phyloP scores from a whole-genome alignment of 2,797 vertebrate species.

The Danio jaintianensis region DNA sequence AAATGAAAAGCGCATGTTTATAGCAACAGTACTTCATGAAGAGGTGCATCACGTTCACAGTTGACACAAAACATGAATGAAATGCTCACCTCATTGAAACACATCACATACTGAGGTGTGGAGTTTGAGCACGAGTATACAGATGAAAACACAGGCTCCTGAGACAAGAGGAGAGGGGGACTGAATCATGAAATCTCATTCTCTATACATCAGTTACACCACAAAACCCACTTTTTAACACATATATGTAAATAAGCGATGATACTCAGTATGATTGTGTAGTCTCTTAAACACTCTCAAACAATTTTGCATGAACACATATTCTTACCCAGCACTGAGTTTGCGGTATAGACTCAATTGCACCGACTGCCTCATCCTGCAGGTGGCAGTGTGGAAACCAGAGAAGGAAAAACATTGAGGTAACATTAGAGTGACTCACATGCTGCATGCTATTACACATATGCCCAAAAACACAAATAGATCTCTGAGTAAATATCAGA shows the following conservation, averaged over 20 bases:
- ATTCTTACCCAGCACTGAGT: constrained; percentile 77
- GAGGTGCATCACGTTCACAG: neutral
- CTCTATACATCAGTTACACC: neutral
- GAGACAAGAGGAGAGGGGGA: constrained; percentile 3
- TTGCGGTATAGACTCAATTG: constrained; percentile 37
- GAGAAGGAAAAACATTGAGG: constrained; percentile 1
- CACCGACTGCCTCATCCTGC: constrained; percentile 66
- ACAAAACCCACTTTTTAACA: neutral
- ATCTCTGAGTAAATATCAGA: neutral
- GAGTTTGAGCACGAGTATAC: constrained; percentile 73
- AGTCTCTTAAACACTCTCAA: neutral
- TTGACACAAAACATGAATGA: neutral
- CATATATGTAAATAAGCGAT: neutral
- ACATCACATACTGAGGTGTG: constrained; percentile 79
- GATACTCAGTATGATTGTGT: neutral
- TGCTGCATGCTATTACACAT: neutral
- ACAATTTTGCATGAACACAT: neutral
- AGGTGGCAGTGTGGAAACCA: constrained; percentile 46
- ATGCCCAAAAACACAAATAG: neutral
- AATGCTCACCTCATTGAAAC: constrained; percentile 82
- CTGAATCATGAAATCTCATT: neutral
- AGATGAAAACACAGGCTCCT: constrained; percentile 84
- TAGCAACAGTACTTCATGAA: neutral
- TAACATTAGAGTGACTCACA: neutral
- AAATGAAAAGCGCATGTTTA: neutral